Base-by-base conservation (phyloP, 2,797 vertebrate species). In the Sternotherus odoratus region DNA sequence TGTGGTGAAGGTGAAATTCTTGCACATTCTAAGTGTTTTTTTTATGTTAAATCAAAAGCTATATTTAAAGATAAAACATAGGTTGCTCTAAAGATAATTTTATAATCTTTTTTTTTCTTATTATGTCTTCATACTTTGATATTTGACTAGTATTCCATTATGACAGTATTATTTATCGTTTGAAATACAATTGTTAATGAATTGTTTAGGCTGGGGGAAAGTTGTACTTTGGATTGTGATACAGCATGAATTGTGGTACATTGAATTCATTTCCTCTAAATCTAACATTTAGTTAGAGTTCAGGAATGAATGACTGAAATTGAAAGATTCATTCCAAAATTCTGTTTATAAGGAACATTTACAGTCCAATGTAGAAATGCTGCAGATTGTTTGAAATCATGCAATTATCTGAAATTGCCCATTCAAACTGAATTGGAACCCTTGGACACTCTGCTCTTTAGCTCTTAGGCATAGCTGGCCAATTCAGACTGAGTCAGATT, bases 1-100 rank as follows among this genome's bases (percentile, higher is more conserved):
- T 69, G 50, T 85, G 77, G 5, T 89, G 57, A 92, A 94, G 81
- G 4, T 72, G 94, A 92, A 90, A 10, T 95, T 90, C 30, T 83
- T 50, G 77, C 51, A 8, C 80, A 92, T 83, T 91, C 11, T 81
- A 43, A 16, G 48, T 26, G 4, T 23, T 26, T 48, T 78, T 77
- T 78, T 77, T 75, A 53, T n/a, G 2, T 50, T 19, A 57, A 89
- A 85, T 43, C 0, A 51, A 51, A 12, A 57, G 3, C 1, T 51
- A 2, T 50, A 23, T 16, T 75, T 43, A 46, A 43, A 74, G 43
- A 16, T 75, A 74, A 74, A 43, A 46, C 6, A 15, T 28, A 48
- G 28, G 26, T 75, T 75, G 26, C 15, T 48, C 13, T 26, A 75
- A 30, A 75, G 15, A 28, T 75, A 46, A 48, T 46, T 28, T 46